Evolutionary conservation across 2,113 vertebrate genomes (phyloP).

Genomic region (Bubo blakistoni): DNA sequence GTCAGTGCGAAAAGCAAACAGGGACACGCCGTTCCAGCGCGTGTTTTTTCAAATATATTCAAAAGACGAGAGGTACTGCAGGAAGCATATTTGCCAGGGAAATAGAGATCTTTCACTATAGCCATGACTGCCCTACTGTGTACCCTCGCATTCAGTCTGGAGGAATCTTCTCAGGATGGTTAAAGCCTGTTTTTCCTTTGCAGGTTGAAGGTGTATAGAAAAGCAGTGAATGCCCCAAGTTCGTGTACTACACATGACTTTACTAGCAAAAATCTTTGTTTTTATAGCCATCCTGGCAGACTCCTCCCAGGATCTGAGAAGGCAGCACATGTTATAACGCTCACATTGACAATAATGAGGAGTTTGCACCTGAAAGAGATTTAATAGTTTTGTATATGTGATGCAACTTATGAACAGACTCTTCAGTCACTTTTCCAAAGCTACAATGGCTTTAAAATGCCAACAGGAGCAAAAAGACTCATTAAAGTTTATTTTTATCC

Average conservation of each 20-base stretch:
- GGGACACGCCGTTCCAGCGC: rapidly evolving
- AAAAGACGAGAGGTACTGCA: background rate
- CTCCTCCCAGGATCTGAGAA: background rate
- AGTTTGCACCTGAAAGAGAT: background rate
- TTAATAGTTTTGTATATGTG: background rate
- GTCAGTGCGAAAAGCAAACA: background rate
- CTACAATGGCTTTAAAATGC: background rate
- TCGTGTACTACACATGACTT: background rate
- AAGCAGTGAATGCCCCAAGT: background rate
- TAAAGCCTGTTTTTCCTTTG: background rate
- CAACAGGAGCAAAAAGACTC: background rate
- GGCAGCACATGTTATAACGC: too few species aligned
- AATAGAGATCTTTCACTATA: background rate
- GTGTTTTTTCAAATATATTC: background rate
- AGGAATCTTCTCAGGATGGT: background rate
- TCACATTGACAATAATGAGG: rapidly evolving
- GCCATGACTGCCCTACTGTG: background rate
- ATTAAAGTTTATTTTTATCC: background rate
- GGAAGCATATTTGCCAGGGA: background rate
- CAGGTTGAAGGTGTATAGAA: background rate
- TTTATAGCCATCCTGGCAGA: background rate
- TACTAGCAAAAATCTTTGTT: background rate
- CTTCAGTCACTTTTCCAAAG: background rate
- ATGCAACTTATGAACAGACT: background rate
- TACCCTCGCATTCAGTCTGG: rapidly evolving